phyloP scores from a whole-genome alignment of 2,888 invertebrate genomes.

The Julus scanicus region DNA sequence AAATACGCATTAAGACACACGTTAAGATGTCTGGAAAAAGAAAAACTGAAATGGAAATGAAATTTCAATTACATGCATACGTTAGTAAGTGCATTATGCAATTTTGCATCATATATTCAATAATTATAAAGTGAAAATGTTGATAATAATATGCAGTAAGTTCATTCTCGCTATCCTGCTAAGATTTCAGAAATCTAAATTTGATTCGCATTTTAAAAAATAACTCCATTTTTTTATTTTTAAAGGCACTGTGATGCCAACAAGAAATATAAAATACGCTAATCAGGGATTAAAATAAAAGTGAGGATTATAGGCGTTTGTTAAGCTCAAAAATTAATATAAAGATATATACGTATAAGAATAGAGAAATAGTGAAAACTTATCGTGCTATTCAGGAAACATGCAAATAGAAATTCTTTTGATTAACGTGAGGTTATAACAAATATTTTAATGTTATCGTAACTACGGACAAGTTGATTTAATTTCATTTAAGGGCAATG shows the following conservation, averaged over 20 bases:
- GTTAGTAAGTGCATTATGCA: not conserved
- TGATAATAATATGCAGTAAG: not conserved
- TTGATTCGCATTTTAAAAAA: not conserved
- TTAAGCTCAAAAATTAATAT: not conserved
- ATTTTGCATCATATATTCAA: not conserved
- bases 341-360: slow-evolving; percentile 27
- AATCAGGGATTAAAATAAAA: not conserved
- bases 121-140: not conserved
- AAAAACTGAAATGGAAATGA: slow-evolving; percentile 5
- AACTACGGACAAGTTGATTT: too few relatives aligned
- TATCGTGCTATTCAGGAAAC: slow-evolving; percentile 12
- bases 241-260: not conserved
- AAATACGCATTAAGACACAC: slow-evolving; percentile 13
- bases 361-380: not conserved
- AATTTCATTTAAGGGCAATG: too few relatives aligned
- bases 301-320: not conserved
- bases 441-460: too few relatives aligned
- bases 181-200: not conserved
- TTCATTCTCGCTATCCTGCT: not conserved
- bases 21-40: not conserved
- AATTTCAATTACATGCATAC: not conserved
- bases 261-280: not conserved
- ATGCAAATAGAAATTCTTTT: slow-evolving; percentile 3
- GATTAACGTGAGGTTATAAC: not conserved
- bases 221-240: not conserved